These are phyloP conservation scores for Drosophila ambigua DNA, from an alignment of 1,140 invertebrate species.

Conservation along the genomic window DNA sequence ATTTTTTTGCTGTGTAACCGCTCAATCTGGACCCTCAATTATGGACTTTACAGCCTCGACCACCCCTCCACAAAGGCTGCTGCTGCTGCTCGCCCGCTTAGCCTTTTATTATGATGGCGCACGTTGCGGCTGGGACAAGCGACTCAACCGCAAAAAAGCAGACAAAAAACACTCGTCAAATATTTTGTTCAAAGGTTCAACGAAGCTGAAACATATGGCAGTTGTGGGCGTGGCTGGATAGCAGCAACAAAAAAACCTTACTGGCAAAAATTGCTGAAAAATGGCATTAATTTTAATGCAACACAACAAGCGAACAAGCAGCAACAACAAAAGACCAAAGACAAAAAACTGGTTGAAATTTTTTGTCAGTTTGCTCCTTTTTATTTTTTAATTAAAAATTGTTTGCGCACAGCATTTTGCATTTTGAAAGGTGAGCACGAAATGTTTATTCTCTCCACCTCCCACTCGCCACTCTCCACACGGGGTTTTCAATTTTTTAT, in stretches of 20 bases:
- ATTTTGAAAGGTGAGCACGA: constrained; percentile 33
- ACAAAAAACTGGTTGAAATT: constrained; percentile 6
- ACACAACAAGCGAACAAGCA: constrained; percentile 9
- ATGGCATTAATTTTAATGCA: constrained; percentile 56
- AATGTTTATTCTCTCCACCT: background rate
- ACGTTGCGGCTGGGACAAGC: constrained; percentile 19
- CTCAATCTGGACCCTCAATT: constrained; percentile 38
- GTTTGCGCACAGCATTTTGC: constrained; percentile 32
- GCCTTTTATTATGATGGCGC: constrained; percentile 36
- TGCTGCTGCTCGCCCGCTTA: constrained; percentile 10
- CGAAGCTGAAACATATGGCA: constrained; percentile 39
- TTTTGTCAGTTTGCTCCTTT: constrained; percentile 1
- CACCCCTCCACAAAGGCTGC: too few relatives aligned
- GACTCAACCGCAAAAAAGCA: constrained; percentile 52
- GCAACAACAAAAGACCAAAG: constrained; percentile 7
- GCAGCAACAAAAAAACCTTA: constrained; percentile 13
- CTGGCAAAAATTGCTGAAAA: constrained; percentile 43
- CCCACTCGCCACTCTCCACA: too few relatives aligned
- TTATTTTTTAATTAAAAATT: constrained; percentile 55
- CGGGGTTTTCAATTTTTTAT: constrained; percentile 30
- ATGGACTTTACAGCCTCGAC: constrained; percentile 4
- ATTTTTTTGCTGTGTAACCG: constrained; percentile 4
- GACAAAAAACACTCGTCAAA: constrained; percentile 10
- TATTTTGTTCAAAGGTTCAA: constrained; percentile 16
- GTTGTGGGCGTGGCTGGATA: background rate